These are phyloP conservation scores for Hermaeophaga mercurialis DNA, from an alignment of 2,888 invertebrate genomes.

Conservation along the genomic window DNA sequence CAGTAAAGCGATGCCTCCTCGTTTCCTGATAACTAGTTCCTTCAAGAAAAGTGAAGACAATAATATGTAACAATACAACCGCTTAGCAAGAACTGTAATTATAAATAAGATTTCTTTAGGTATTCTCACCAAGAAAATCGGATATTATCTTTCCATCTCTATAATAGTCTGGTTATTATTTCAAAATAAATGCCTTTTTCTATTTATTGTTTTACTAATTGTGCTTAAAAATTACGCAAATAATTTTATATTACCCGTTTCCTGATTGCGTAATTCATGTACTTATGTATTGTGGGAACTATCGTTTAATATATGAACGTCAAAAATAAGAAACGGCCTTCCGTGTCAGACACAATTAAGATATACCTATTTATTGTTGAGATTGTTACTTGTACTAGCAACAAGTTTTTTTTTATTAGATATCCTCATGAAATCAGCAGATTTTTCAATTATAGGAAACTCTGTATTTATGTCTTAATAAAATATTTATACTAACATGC, in stretches of 20 bases:
- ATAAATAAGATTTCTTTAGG: slow-evolving; percentile 3
- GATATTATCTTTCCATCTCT: slow-evolving; percentile 13
- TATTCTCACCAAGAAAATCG: slow-evolving; percentile 10
- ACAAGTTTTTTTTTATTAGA: too few relatives aligned
- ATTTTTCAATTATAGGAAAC: too few relatives aligned
- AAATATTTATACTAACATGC: too few relatives aligned
- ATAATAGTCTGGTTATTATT: slow-evolving; percentile 10
- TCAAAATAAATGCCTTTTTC: slow-evolving; percentile 4
- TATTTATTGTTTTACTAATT: slow-evolving; percentile 11
- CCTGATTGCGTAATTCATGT: neutral
- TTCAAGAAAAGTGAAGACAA: slow-evolving; percentile 22
- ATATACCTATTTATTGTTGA: too few relatives aligned
- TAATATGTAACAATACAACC: slow-evolving; percentile 25
- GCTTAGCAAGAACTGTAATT: slow-evolving; percentile 17
- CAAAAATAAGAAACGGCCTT: neutral
- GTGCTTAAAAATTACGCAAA: slow-evolving; percentile 6
- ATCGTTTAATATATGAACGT: neutral
- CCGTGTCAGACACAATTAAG: neutral
- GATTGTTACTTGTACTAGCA: too few relatives aligned
- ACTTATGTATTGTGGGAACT: slow-evolving; percentile 1
- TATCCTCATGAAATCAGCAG: too few relatives aligned
- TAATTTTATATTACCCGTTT: neutral
- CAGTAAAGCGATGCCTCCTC: slow-evolving; percentile 10
- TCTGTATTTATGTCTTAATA: too few relatives aligned
- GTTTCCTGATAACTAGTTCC: slow-evolving; percentile 26